These are phyloP conservation scores for Nycticorax nycticorax DNA, from an alignment of 2,113 vertebrate species.

Conservation along the genomic window DNA sequence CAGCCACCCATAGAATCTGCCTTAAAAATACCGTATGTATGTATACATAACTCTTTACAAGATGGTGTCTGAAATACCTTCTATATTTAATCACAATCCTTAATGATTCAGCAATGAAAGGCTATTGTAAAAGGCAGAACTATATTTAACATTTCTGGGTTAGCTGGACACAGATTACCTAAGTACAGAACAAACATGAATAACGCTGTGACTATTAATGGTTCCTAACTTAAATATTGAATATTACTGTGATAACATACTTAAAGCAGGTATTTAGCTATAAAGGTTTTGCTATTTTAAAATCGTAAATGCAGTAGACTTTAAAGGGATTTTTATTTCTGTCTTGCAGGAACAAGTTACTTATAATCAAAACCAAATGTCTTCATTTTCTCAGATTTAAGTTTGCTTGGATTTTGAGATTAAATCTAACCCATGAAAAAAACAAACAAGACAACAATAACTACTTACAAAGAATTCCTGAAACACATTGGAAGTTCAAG, in stretches of 20 bases:
- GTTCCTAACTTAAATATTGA: neutral
- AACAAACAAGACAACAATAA: neutral
- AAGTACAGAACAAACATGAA: neutral
- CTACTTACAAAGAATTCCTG: neutral
- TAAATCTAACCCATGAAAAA: neutral
- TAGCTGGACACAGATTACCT: neutral
- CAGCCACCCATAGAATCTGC: neutral
- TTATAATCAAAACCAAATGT: neutral
- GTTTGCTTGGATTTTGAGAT: neutral
- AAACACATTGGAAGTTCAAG: neutral
- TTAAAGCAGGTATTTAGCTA: neutral
- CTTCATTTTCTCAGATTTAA: neutral
- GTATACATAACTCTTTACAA: neutral
- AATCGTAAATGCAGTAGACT: neutral
- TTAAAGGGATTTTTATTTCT: neutral
- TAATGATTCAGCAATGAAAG: neutral
- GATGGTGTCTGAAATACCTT: neutral
- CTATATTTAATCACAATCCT: neutral
- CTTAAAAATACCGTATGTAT: neutral
- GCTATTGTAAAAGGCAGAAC: neutral
- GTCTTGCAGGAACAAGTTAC: neutral
- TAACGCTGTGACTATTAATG: neutral
- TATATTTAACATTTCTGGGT: conserved; percentile 3
- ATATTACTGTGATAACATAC: neutral
- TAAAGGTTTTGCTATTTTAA: neutral